Conservation (phyloP, 2,888 invertebrate genomes). For the Pristionchus entomophagus region DNA sequence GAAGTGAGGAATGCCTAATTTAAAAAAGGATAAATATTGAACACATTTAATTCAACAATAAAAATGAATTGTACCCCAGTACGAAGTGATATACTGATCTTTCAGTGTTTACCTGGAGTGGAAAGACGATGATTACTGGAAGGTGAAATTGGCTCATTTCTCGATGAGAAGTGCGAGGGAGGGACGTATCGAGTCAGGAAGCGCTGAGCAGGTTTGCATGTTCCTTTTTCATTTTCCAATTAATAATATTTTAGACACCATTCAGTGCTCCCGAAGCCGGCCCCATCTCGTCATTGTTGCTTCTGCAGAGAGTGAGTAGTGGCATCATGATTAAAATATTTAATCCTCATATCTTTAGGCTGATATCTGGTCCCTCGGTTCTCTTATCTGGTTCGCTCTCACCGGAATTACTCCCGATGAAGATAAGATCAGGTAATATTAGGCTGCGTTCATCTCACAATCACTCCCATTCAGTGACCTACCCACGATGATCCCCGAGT, state of each 20-base stretch:
- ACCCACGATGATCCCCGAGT: neutral
- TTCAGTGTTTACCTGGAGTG: neutral
- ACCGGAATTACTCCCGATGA: neutral
- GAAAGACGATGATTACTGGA: neutral
- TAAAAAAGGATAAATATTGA: too few species aligned
- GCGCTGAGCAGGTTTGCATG: neutral
- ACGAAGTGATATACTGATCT: too few species aligned
- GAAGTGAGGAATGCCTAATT: neutral
- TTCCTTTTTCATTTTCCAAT: neutral
- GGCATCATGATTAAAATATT: neutral
- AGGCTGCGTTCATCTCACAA: neutral
- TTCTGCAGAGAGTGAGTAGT: neutral
- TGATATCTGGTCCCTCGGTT: neutral
- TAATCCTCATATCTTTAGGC: neutral
- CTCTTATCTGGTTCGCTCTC: neutral
- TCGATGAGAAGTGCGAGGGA: neutral
- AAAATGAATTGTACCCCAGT: too few species aligned
- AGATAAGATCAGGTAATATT: neutral
- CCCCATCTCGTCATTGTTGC: neutral
- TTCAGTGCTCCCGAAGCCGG: constrained; percentile 11
- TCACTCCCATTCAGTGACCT: neutral
- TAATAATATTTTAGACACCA: neutral
- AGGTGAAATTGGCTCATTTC: neutral
- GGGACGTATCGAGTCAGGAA: neutral
- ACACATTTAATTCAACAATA: too few species aligned